Percentiles rank a stretch among this genome's conserved stretches.
Conservation (phyloP, 2,888 invertebrate genomes). For the Glyphotaelius pellucidus region DNA sequence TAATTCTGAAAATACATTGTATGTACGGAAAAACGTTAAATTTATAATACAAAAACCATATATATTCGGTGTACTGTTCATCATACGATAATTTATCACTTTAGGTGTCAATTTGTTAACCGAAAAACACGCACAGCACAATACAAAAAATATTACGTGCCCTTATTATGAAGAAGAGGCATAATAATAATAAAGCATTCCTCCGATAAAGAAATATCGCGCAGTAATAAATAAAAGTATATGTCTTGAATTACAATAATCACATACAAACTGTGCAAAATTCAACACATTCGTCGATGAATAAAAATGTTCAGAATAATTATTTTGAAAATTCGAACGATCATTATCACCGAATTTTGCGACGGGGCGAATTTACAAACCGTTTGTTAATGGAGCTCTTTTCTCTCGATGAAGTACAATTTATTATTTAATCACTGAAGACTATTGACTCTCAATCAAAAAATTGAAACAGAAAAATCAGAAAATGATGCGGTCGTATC, state of each 20-base stretch:
- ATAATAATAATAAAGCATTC: background rate
- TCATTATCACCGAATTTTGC: conserved; percentile 12
- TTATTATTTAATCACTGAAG: no score
- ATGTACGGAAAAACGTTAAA: no score
- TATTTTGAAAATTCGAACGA: conserved; percentile 13
- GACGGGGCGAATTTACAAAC: background rate
- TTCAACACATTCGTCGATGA: background rate
- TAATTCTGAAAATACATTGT: no score
- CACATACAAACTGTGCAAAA: background rate
- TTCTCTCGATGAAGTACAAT: background rate
- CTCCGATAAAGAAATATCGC: background rate
- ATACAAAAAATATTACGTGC: background rate
- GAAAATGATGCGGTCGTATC: no score
- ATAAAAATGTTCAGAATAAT: conserved; percentile 10
- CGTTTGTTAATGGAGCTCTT: background rate
- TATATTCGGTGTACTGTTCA: background rate
- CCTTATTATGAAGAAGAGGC: background rate
- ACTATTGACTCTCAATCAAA: no score
- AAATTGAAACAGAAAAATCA: no score
- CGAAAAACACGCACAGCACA: background rate
- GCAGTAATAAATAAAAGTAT: background rate
- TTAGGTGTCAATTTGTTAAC: background rate
- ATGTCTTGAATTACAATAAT: background rate
- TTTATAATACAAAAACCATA: no score
- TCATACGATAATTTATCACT: background rate